These are phyloP conservation scores for Beaufortia kweichowensis DNA, from an alignment of 2,113 vertebrate genomes.

Conservation along the genomic window DNA sequence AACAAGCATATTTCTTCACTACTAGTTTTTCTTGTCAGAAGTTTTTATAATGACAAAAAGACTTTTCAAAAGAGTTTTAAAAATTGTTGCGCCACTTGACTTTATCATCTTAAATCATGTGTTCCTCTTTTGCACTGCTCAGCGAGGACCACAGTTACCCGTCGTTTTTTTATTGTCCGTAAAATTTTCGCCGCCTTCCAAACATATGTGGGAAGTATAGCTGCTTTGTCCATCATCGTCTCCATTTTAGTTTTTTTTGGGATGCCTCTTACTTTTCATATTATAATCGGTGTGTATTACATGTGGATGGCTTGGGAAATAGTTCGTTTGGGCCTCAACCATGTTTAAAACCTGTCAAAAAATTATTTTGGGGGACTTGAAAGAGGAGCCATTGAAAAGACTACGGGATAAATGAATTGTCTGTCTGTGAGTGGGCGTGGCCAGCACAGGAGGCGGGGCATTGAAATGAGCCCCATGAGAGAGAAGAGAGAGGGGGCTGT, in stretches of 20 bases:
- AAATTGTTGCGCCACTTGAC: conserved; percentile 55
- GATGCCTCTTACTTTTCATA: background rate
- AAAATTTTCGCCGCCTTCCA: conserved; percentile 63
- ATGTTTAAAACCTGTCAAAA: background rate
- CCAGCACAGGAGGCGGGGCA: background rate
- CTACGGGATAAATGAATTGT: background rate
- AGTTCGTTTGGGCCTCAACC: background rate
- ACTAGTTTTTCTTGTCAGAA: too few relatives aligned
- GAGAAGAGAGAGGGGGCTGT: background rate
- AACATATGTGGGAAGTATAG: conserved; percentile 54
- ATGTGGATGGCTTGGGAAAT: background rate
- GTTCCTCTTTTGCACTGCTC: conserved; percentile 59
- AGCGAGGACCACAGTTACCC: conserved; percentile 58
- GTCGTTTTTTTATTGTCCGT: conserved; percentile 68
- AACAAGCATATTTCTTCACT: too few relatives aligned
- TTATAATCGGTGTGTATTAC: conserved; percentile 42
- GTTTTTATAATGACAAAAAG: too few relatives aligned
- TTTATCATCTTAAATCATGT: conserved; percentile 54
- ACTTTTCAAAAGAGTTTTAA: conserved; percentile 43
- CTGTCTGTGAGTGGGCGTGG: conserved; percentile 14
- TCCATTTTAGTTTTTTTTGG: conserved; percentile 39
- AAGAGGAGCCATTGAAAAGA: background rate
- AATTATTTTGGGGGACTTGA: background rate
- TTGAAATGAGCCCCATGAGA: conserved; percentile 29
- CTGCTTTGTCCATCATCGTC: conserved; percentile 50